A percentile compares a stretch with the other conserved stretches of the same genome.
These are phyloP conservation scores for Neodiprion lecontei DNA, from an alignment of 1,140 invertebrate species.

Conservation along the genomic window DNA sequence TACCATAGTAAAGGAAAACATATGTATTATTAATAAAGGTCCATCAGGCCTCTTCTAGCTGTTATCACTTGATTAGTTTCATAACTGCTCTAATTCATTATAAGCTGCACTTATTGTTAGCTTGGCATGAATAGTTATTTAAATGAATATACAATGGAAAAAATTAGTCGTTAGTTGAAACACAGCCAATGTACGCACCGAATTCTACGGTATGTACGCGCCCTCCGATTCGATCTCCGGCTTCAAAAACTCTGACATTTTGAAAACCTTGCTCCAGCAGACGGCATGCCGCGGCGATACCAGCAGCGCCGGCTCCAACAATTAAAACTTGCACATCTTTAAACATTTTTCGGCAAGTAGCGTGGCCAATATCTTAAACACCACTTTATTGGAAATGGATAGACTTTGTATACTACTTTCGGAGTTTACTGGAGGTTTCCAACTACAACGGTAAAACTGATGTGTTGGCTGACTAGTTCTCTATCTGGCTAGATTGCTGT, in stretches of 20 bases:
- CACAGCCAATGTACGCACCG: slow-evolving; percentile 39
- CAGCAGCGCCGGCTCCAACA: slow-evolving; percentile 67
- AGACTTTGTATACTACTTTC: no score
- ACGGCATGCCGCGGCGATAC: slow-evolving; percentile 65
- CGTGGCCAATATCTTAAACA: no score
- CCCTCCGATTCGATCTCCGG: slow-evolving; percentile 74
- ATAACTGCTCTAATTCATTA: no score
- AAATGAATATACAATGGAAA: neutral
- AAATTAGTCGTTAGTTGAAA: no score
- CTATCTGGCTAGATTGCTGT: no score
- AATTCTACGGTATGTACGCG: slow-evolving; percentile 69
- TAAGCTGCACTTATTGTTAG: no score
- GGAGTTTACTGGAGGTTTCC: no score
- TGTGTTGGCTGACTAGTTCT: no score
- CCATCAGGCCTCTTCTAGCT: neutral
- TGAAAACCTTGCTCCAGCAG: slow-evolving; percentile 62
- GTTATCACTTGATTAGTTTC: neutral
- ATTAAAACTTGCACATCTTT: slow-evolving; percentile 38
- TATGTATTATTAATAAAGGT: neutral
- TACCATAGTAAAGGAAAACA: slow-evolving; percentile 22
- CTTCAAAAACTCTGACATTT: slow-evolving; percentile 71
- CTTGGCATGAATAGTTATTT: neutral
- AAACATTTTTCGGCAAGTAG: neutral
- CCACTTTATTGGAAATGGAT: no score
- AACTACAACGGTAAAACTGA: no score